Percentiles rank a stretch among this genome's conserved stretches.
Evolutionary conservation across 2,113 vertebrate species (phyloP).

Genomic region (Calyptommatus sinebrachiatus): DNA sequence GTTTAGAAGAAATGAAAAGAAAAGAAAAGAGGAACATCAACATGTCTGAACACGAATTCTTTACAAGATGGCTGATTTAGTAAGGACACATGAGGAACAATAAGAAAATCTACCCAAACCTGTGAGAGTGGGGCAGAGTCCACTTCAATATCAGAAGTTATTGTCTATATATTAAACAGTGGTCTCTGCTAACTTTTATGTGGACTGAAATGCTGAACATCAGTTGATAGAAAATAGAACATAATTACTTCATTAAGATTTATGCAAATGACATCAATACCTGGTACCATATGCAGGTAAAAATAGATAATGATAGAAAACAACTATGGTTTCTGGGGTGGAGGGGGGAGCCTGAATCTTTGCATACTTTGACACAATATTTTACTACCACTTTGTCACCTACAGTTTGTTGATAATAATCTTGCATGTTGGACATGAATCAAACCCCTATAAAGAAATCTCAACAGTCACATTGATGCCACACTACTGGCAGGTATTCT

Average conservation of each 20-base stretch:
- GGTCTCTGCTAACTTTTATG: neutral
- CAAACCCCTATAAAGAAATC: neutral
- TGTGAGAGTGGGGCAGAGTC: too few species aligned
- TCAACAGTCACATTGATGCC: neutral
- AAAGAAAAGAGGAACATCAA: too few species aligned
- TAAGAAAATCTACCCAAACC: too few species aligned
- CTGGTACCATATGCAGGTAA: neutral
- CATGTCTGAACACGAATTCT: too few species aligned
- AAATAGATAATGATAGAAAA: slow-evolving; percentile 24
- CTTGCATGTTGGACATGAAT: neutral
- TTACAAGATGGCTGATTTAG: too few species aligned
- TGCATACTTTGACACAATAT: neutral
- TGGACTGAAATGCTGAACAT: slow-evolving; percentile 21
- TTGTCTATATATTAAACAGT: too few species aligned
- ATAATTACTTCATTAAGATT: slow-evolving; percentile 24
- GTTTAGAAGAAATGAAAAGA: too few species aligned
- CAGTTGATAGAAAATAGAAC: slow-evolving; percentile 8
- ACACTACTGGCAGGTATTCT: neutral
- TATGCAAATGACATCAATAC: slow-evolving; percentile 19
- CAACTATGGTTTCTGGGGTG: neutral
- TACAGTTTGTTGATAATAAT: neutral
- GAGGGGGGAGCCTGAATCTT: neutral
- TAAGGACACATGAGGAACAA: too few species aligned
- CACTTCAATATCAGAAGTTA: too few species aligned
- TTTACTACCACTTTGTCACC: slow-evolving; percentile 10